phyloP scores from a whole-genome alignment of 53 echinoderm and acorn worm species.

The Zoroaster sp. region DNA sequence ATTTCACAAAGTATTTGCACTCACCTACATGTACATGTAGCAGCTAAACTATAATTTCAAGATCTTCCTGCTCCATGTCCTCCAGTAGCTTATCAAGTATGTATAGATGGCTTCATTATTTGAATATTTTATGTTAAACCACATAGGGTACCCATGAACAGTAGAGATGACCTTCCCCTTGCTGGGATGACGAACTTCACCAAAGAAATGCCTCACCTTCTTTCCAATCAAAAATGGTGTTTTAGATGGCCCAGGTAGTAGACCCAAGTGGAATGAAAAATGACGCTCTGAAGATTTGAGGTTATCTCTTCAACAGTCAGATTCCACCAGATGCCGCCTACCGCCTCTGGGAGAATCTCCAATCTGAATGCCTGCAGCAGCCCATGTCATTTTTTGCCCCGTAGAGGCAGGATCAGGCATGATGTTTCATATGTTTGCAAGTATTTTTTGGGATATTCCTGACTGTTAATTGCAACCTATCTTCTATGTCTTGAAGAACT shows the following conservation, averaged over 20 bases:
- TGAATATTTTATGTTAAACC: slow-evolving; percentile 54
- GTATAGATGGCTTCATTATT: slow-evolving; percentile 37
- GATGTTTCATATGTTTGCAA: too few species aligned
- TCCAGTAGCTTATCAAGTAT: slow-evolving; percentile 49
- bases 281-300: slow-evolving; percentile 11
- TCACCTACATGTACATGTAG: neutral
- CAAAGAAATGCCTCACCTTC: slow-evolving; percentile 33
- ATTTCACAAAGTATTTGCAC: neutral
- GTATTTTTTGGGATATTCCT: too few species aligned
- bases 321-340: neutral
- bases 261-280: neutral
- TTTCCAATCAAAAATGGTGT: slow-evolving; percentile 38
- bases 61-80: slow-evolving; percentile 43
- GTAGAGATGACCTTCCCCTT: slow-evolving; percentile 58
- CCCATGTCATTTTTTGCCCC: too few species aligned
- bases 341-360: too few species aligned
- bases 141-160: slow-evolving; percentile 43
- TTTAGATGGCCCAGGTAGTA: neutral
- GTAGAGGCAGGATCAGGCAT: too few species aligned
- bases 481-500: too few species aligned
- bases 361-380: too few species aligned
- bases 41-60: neutral
- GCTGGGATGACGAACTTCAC: slow-evolving; percentile 13
- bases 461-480: too few species aligned
- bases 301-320: slow-evolving; percentile 27